These are phyloP conservation scores for Crocallis elinguaria DNA, from an alignment of 2,888 invertebrate genomes.

Conservation along the genomic window DNA sequence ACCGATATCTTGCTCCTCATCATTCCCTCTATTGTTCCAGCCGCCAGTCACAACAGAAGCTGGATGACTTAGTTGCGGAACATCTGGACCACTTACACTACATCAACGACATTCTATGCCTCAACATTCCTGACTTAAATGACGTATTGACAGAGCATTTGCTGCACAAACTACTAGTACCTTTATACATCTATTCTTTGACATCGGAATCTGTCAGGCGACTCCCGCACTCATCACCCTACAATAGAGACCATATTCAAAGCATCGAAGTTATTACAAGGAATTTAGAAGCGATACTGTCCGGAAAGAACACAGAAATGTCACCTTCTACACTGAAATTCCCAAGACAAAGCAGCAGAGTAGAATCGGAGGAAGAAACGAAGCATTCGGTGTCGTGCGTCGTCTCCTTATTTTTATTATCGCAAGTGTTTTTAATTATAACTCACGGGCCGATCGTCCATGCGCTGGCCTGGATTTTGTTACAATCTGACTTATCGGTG, in stretches of 20 bases:
- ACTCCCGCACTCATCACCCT: constrained; percentile 62
- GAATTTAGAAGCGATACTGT: constrained; percentile 87
- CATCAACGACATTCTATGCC: constrained; percentile 96
- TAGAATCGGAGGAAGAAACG: constrained; percentile 81
- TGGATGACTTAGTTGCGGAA: constrained; percentile 97
- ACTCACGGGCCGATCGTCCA: constrained; percentile 96
- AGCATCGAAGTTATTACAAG: constrained; percentile 86
- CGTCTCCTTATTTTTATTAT: constrained; percentile 95
- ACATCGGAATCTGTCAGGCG: constrained; percentile 74
- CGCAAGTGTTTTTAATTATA: constrained; percentile 97
- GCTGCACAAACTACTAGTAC: constrained; percentile 95
- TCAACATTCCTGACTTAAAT: constrained; percentile 96
- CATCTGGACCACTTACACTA: constrained; percentile 99
- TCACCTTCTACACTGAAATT: constrained; percentile 72
- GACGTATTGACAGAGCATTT: constrained; percentile 97
- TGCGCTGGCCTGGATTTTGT: constrained; percentile 94
- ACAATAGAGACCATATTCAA: constrained; percentile 74
- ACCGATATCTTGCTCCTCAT: constrained; percentile 14
- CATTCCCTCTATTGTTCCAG: constrained; percentile 71
- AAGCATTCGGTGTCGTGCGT: constrained; percentile 94
- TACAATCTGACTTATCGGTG: constrained; percentile 91
- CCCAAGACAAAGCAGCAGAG: constrained; percentile 57
- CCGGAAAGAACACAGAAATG: constrained; percentile 82
- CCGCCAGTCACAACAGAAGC: constrained; percentile 94
- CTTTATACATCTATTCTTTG: constrained; percentile 96